Evolutionary conservation across 2,113 vertebrate genomes (phyloP), one percentile per base, ranked within the genome.

Genomic region (Oryctolagus cuniculus): DNA sequence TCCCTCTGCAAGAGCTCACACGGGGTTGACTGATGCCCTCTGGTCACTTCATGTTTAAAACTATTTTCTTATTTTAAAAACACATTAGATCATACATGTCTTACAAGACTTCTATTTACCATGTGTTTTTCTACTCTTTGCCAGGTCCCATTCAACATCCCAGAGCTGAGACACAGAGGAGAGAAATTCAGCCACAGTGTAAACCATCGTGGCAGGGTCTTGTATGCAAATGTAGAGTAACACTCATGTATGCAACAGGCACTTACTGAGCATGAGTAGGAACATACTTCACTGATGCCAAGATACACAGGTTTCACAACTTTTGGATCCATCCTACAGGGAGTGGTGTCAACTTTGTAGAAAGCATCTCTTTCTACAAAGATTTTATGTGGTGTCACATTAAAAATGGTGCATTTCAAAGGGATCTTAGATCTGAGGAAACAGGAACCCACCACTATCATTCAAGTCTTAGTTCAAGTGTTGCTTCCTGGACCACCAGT

Each of bases 91-190:
- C 74, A 93, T 12, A 58, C 22, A 74, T 85, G 7, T 53, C 74
- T 92, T 53, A 58, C 12, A 64, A 29, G 27, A 44, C 31, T 66
- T 81, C 74, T 66, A 84, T 53, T 61, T 49, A 79, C 58, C 79
- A 11, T n/a, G 55, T 88, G 70, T 70, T 77, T 80, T 67, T 84
- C 58, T 44, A 44, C 17, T 81, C 64, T 90, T 89, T 89, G 44
- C 17, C 49, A 36, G 24, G 22, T 61, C 25, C 34, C 51, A 87
- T 19, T 55, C 44, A 80, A 67, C 10, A 36, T 44, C 15, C 8
- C n/a, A 81, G 38, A 73, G 15, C 29, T 81, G 73, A 84, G 88
- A 93, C 89, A 58, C 64, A 94, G 75, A 88, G 61, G 70, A 73
- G 72, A 88, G 64, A 80, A 66, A 77, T 51, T 89, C n/a, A 6